phyloP scores from a whole-genome alignment of 2,797 vertebrate species.

The Megaceryle alcyon region DNA sequence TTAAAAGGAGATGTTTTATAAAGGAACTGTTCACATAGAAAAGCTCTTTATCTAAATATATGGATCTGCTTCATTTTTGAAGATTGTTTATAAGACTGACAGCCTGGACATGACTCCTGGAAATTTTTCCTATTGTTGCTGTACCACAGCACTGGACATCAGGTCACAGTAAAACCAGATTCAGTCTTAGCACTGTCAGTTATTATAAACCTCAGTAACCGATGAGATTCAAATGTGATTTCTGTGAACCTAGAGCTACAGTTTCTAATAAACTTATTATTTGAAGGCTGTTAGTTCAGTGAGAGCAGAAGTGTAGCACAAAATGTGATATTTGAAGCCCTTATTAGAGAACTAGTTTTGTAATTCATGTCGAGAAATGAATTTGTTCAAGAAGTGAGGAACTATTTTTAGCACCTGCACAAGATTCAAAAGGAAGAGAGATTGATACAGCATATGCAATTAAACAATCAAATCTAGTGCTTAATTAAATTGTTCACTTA shows the following conservation, averaged over 20 bases:
- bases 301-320: background rate
- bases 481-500: slow-evolving; percentile 69
- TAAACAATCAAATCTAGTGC: slow-evolving; percentile 54
- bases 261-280: slow-evolving; percentile 12
- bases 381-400: background rate
- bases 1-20: background rate
- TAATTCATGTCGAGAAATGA: slow-evolving; percentile 29
- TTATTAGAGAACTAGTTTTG: background rate
- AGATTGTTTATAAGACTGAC: background rate
- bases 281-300: slow-evolving; percentile 22
- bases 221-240: background rate
- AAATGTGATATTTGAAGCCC: background rate
- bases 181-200: background rate
- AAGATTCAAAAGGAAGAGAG: background rate
- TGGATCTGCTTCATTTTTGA: background rate
- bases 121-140: background rate
- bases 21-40: background rate
- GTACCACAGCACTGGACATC: background rate
- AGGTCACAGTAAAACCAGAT: background rate
- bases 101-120: background rate
- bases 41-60: background rate
- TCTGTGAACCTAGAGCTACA: background rate
- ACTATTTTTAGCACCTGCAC: slow-evolving; percentile 37
- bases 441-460: slow-evolving; percentile 29
- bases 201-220: slow-evolving; percentile 11